phyloP scores from a whole-genome alignment of 2,113 vertebrate genomes.

The Crypturellus undulatus region DNA sequence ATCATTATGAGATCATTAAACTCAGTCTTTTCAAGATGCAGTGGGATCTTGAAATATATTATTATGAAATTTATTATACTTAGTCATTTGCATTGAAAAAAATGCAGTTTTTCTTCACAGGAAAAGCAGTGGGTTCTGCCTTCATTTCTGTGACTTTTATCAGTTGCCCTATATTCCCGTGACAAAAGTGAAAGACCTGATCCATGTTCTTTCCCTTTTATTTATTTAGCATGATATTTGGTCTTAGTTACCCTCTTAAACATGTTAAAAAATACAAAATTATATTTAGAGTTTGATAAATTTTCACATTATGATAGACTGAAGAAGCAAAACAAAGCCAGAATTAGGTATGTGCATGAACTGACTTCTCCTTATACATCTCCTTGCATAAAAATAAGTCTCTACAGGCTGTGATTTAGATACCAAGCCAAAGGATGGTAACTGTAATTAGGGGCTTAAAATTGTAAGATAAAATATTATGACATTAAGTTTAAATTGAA shows the following conservation, averaged over 20 bases:
- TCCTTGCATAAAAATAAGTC: conserved; percentile 50
- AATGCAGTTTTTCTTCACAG: neutral
- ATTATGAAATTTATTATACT: neutral
- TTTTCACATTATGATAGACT: neutral
- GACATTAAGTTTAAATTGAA: conserved; percentile 27
- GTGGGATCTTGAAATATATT: neutral
- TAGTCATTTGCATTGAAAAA: neutral
- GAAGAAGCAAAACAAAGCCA: conserved; percentile 33
- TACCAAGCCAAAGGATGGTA: conserved; percentile 23
- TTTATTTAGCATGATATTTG: conserved; percentile 70
- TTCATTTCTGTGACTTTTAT: conserved; percentile 59
- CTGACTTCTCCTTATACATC: neutral
- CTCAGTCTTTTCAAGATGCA: neutral
- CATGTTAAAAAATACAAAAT: neutral
- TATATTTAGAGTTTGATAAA: conserved; percentile 4
- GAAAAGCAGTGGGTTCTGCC: conserved; percentile 41
- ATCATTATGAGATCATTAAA: neutral
- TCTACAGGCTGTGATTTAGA: conserved; percentile 34
- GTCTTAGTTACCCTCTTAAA: conserved; percentile 46
- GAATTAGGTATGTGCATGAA: conserved; percentile 4
- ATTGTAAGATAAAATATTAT: conserved; percentile 31
- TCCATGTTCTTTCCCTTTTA: conserved; percentile 66
- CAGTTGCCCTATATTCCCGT: conserved; percentile 65
- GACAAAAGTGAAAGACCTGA: conserved; percentile 61
- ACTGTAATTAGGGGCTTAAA: conserved; percentile 52